Evolutionary conservation across 2,888 invertebrate genomes (phyloP), one percentile per base, ranked within the genome.

Genomic region (Schizaphis graminum): DNA sequence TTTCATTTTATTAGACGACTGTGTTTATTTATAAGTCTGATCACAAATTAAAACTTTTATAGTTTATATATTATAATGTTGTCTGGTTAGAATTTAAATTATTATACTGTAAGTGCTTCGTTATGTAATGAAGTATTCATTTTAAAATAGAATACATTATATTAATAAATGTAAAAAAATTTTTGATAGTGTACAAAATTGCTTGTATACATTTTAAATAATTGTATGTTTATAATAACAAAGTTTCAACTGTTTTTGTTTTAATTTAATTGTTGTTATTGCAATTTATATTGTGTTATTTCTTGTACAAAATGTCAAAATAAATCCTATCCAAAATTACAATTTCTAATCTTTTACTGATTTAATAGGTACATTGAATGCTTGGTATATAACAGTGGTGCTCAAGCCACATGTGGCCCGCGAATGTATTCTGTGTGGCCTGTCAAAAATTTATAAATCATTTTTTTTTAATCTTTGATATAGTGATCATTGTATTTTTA

Each of bases 211-310:
- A 77, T 92, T 88, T 88, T 77, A 88, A 92, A 92, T 88, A 77
- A 7, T 26, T 92, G 53, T 91, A 89, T 44, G 21, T 89, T 85
- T 85, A 84, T 57, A 85, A 94, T 94, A 91, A 94, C 94, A 91
- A 86, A n/a, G 53, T 91, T 91, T 86, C 56, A 90, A 61, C 47
- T 94, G 94, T 94, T 94, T 85, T 91, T 91, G 91, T 94, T 90
- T 90, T 90, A 90, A 89, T 93, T 90, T 47, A 28, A 41, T 84
- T 77, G 57, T 89, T 67, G 28, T 91, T 91, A 85, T 84, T 88
- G 35, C 86, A 86, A 47, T 86, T 47, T 86, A 2, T 86, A 86
- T 86, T 86, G 86, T 47, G 28, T 86, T 86, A n/a, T 86, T 26
- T n/a, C n/a, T n/a, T 77, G 21, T 35, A 77, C 21, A 77, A 21